A percentile compares a stretch with the other conserved stretches of the same genome.
These are phyloP conservation scores for Drosophila prolongata DNA, from an alignment of 2,888 invertebrate species.

Conservation along the genomic window DNA sequence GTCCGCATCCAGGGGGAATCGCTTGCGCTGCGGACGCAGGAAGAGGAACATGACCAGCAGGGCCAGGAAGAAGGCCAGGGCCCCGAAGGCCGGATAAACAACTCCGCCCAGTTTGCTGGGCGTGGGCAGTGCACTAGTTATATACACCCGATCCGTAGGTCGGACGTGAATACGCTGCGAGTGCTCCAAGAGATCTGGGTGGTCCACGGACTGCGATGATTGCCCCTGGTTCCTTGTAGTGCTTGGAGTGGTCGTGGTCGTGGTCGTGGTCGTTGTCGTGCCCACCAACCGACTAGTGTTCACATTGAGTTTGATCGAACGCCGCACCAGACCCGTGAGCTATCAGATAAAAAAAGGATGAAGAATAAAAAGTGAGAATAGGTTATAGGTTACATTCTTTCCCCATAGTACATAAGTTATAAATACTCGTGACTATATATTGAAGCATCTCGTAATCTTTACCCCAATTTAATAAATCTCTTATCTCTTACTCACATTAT, in stretches of 20 bases:
- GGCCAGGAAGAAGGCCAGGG: constrained; percentile 68
- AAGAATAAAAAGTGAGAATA: not conserved
- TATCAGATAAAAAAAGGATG: constrained; percentile 32
- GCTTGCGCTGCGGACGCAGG: constrained; percentile 70
- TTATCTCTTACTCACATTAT: too few relatives aligned
- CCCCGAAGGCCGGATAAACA: constrained; percentile 71
- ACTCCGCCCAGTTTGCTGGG: constrained; percentile 67
- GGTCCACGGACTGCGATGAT: constrained; percentile 1
- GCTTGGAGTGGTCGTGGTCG: constrained; percentile 9
- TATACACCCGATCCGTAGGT: constrained; percentile 68
- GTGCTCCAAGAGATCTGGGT: constrained; percentile 17
- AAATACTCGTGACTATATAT: not conserved
- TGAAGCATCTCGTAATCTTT: too few relatives aligned
- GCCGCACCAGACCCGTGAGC: constrained; percentile 83
- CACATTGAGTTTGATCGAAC: constrained; percentile 82
- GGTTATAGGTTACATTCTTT: not conserved
- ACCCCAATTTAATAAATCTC: too few relatives aligned
- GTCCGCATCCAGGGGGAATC: constrained; percentile 44
- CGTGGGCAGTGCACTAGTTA: constrained; percentile 69
- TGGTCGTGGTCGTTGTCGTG: constrained; percentile 59
- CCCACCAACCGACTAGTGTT: constrained; percentile 77
- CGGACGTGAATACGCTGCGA: constrained; percentile 1
- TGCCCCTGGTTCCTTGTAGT: constrained; percentile 12
- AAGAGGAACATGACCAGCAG: constrained; percentile 71
- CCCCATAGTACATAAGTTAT: not conserved